Evolutionary conservation across 2,888 invertebrate species (phyloP), one percentile per base, ranked within the genome.

Genomic region (Trichopoda pennipes): DNA sequence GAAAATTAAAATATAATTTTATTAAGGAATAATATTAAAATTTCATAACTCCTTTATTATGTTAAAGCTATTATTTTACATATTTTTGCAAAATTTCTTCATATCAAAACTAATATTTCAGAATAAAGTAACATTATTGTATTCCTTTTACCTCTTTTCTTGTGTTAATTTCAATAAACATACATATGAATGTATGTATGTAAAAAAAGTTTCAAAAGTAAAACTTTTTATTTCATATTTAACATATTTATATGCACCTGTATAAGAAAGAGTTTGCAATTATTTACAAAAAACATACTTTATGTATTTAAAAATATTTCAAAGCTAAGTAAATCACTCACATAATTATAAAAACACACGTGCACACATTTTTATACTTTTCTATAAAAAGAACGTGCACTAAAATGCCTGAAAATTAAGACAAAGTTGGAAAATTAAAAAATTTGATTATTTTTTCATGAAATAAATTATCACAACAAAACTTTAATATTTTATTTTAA

Each of bases 251-350:
- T 58, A 58, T 56, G 28, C n/a, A 70, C 42, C 28, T 70, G 35
- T 58, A 14, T 17, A 38, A 55, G 17, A 58, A 3, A 55, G 35
- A 58, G 19, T 70, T 58, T 70, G 21, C 1, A 53, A n/a, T 35
- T 56, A 9, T 58, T 35, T 14, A 47, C 47, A 70, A 53, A 42
- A 14, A n/a, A n/a, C 42, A 44, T 44, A 14, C 2, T 44, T 16
- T 44, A 44, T 44, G 42, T 16, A 12, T 44, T 44, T 44, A 6
- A 44, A n/a, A 51, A 66, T 63, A 63, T 63, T 63, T 63, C 61
- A 64, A 66, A 66, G 66, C 35, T 70, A 58, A 70, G 58, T 58
- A 70, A 70, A 70, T 70, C 35, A 47, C 47, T 70, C 32, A 70
- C 58, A 47, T 58, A 44, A 44, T n/a, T 16, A 44, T 14, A n/a